These are phyloP conservation scores for Serilophus lunatus DNA, from an alignment of 2,113 vertebrate genomes.

Conservation along the genomic window DNA sequence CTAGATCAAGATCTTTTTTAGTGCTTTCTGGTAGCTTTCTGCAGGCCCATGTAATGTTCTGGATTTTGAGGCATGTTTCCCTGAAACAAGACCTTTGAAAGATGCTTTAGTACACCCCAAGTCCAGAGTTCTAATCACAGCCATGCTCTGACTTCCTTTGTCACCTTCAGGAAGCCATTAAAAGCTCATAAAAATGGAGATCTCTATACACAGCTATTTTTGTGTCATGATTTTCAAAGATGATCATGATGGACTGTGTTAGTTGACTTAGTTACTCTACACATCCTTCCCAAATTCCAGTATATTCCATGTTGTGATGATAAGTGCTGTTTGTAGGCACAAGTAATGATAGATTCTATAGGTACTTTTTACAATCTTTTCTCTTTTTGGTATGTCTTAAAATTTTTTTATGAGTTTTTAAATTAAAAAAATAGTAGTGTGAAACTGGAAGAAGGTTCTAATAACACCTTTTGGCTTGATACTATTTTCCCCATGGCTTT, in stretches of 20 bases:
- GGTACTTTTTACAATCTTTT: background rate
- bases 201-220: background rate
- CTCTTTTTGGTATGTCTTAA: background rate
- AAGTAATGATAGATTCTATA: background rate
- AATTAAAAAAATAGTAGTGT: background rate
- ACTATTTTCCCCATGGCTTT: background rate
- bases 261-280: background rate
- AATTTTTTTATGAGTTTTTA: background rate
- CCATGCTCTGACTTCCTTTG: background rate
- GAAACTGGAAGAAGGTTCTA: background rate
- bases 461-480: background rate
- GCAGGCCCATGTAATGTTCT: background rate
- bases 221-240: background rate
- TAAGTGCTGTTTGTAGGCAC: background rate
- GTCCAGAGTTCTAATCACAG: background rate
- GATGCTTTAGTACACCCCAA: background rate
- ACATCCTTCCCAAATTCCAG: background rate
- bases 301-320: background rate
- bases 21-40: background rate
- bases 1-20: background rate
- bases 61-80: background rate
- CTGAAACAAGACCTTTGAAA: background rate
- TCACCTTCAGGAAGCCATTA: background rate
- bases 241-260: background rate
- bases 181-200: background rate